Conservation (phyloP, 2,888 invertebrate genomes). For the Ormia ochracea region DNA sequence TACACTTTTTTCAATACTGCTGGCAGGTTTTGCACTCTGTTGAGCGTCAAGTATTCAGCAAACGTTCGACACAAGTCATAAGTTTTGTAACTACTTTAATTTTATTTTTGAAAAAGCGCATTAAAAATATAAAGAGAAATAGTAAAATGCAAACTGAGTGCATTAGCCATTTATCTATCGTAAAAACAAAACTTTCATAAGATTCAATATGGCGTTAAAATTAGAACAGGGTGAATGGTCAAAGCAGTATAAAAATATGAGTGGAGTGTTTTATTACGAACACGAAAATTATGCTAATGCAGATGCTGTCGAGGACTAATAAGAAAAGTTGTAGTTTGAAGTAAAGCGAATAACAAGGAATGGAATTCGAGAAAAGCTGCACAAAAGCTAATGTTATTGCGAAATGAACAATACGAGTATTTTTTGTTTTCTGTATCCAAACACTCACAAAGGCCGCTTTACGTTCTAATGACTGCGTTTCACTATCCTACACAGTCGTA, state of each 20-base stretch:
- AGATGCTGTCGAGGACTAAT: conserved; percentile 49
- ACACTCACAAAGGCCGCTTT: conserved; percentile 55
- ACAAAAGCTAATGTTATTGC: conserved; percentile 20
- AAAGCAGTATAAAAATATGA: conserved; percentile 57
- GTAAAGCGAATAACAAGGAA: conserved; percentile 23
- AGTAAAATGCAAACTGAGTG: conserved; percentile 9
- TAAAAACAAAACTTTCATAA: conserved; percentile 61
- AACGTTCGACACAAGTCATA: conserved; percentile 64
- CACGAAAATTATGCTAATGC: conserved; percentile 8
- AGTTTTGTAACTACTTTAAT: conserved; percentile 60
- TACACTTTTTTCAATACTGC: conserved; percentile 47
- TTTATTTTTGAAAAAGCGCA: conserved; percentile 35
- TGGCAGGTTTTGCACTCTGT: conserved; percentile 42
- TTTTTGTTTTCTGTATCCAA: conserved; percentile 41
- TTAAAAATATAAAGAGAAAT: conserved; percentile 25
- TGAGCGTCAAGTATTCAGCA: conserved; percentile 57
- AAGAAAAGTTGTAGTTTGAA: conserved; percentile 57
- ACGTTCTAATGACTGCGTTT: background rate
- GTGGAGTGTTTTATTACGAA: conserved; percentile 38
- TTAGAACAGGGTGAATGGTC: conserved; percentile 61
- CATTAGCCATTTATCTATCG: conserved; percentile 14
- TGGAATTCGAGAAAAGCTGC: conserved; percentile 27
- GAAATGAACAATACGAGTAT: conserved; percentile 11
- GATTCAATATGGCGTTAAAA: conserved; percentile 65
- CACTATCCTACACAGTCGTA: background rate